Evolutionary conservation across 2,797 vertebrate genomes (phyloP).

Genomic region (Sebastes kiyomatsui): DNA sequence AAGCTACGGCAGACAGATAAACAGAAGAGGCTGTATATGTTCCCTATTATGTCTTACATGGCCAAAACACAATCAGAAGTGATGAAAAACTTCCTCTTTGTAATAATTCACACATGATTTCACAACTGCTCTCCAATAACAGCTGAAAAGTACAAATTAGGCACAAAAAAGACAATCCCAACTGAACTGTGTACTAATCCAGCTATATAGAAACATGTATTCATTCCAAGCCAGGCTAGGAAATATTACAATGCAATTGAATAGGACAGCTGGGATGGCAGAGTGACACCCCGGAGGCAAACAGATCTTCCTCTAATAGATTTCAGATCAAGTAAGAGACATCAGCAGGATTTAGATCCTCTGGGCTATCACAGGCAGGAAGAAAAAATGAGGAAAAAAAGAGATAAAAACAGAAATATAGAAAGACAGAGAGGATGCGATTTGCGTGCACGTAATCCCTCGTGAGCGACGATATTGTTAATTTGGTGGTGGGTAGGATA

Average conservation of each 20-base stretch:
- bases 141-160: not conserved
- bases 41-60: not conserved
- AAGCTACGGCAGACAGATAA: not conserved
- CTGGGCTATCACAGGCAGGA: conserved; percentile 21
- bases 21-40: conserved; percentile 9
- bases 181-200: conserved; percentile 12
- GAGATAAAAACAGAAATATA: conserved; percentile 23
- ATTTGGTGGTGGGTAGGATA: conserved; percentile 39
- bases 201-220: conserved; percentile 21
- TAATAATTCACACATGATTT: conserved; percentile 14
- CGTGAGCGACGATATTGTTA: conserved; percentile 21
- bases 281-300: conserved; percentile 38
- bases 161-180: conserved; percentile 3
- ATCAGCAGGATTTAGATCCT: conserved; percentile 50
- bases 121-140: not conserved
- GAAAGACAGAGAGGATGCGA: conserved; percentile 30
- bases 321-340: conserved; percentile 54
- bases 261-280: conserved; percentile 37
- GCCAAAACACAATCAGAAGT: conserved; percentile 58
- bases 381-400: not conserved
- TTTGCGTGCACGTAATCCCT: conserved; percentile 20
- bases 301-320: conserved; percentile 49
- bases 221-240: conserved; percentile 11
- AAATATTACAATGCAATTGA: conserved; percentile 34
- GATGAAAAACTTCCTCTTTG: conserved; percentile 31